Conservation (phyloP, 2,113 vertebrate genomes). For the Onychostruthus taczanowskii region DNA sequence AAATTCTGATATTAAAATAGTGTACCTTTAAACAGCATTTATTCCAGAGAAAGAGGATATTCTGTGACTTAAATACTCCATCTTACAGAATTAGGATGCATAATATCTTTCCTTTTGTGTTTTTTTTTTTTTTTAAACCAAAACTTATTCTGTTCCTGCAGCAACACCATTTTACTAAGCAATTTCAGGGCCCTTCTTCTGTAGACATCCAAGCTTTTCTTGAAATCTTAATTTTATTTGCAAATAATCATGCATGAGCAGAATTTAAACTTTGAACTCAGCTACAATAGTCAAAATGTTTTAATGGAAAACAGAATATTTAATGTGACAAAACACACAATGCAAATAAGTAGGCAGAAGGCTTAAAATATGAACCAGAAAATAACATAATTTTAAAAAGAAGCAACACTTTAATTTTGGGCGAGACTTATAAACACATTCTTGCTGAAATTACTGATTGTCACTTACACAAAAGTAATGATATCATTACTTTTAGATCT, state of each 20-base stretch:
- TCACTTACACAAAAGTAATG: background rate
- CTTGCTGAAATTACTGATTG: background rate
- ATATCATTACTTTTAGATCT: background rate
- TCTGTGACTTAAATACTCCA: constrained; percentile 14
- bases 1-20: constrained; percentile 11
- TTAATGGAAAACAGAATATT: background rate
- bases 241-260: background rate
- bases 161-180: background rate
- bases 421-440: background rate
- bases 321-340: background rate
- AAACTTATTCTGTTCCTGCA: background rate
- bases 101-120: background rate
- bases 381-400: background rate
- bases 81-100: background rate
- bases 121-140: background rate
- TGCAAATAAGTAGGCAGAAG: background rate
- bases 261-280: constrained; percentile 16
- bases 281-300: background rate
- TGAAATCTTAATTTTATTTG: background rate
- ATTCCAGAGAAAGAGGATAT: background rate
- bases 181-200: background rate
- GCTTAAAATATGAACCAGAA: background rate
- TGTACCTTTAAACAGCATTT: constrained; percentile 5
- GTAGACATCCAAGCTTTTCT: background rate
- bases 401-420: background rate